phyloP scores from a whole-genome alignment of 2,797 vertebrate genomes.

The Capromys pilorides region DNA sequence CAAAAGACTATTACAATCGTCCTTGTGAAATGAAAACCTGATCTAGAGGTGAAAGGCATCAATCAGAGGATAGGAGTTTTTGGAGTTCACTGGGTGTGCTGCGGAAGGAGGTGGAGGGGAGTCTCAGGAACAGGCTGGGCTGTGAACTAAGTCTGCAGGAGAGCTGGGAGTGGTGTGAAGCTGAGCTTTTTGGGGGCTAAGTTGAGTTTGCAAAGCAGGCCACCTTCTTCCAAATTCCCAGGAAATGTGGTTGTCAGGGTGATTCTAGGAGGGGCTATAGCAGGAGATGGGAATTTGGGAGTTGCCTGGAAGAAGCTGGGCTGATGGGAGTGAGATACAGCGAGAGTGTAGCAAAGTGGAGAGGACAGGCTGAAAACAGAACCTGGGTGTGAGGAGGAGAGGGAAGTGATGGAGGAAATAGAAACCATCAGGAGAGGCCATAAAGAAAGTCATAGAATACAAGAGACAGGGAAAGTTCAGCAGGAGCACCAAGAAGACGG shows the following conservation, averaged over 20 bases:
- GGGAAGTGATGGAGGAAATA: background rate
- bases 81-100: background rate
- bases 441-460: background rate
- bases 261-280: background rate
- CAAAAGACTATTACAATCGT: background rate
- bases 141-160: background rate
- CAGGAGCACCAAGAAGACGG: background rate
- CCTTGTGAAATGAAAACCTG: background rate
- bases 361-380: background rate
- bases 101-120: fast-evolving
- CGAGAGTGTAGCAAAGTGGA: background rate
- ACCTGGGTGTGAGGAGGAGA: background rate
- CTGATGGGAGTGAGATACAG: background rate
- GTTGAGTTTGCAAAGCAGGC: background rate
- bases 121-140: background rate
- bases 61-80: background rate
- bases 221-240: background rate
- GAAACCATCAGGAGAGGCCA: background rate
- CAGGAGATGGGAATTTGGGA: background rate
- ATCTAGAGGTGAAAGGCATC: background rate
- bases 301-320: background rate
- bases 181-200: background rate
- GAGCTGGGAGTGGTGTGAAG: background rate
- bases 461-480: background rate
- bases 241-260: background rate